Conservation (phyloP, 2,113 vertebrate species). For the Proterorhinus semilunaris region DNA sequence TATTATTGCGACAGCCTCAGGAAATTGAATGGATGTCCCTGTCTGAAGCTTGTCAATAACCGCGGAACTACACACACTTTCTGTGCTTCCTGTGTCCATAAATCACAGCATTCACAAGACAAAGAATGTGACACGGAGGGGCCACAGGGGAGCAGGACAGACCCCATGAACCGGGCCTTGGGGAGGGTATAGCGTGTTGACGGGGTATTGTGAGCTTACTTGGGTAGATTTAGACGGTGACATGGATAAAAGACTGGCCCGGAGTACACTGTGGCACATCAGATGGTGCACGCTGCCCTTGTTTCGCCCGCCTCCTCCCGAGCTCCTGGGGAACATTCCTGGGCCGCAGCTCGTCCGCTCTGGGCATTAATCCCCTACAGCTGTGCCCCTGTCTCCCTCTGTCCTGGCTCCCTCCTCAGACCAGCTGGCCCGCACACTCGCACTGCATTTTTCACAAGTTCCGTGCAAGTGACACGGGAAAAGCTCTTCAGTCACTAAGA, state of each 20-base stretch:
- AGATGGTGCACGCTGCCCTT: slow-evolving; percentile 73
- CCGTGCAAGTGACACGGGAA: slow-evolving; percentile 92
- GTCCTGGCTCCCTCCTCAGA: slow-evolving; percentile 69
- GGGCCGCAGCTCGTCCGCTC: slow-evolving; percentile 81
- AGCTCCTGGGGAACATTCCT: slow-evolving; percentile 87
- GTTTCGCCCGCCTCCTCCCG: slow-evolving; percentile 69
- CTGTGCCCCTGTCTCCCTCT: slow-evolving; percentile 82
- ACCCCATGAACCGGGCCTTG: slow-evolving; percentile 45
- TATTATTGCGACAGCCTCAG: slow-evolving; percentile 34
- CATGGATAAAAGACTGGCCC: slow-evolving; percentile 43
- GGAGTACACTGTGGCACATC: slow-evolving; percentile 59
- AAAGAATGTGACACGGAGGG: slow-evolving; percentile 64
- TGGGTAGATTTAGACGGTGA: slow-evolving; percentile 45
- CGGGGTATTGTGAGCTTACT: slow-evolving; percentile 6
- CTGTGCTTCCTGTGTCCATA: slow-evolving; percentile 59
- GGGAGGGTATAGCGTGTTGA: slow-evolving; percentile 6
- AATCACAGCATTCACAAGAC: slow-evolving; percentile 61
- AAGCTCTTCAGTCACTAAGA: slow-evolving; percentile 60
- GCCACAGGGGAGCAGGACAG: slow-evolving; percentile 67
- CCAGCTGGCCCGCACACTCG: slow-evolving; percentile 78
- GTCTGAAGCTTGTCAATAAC: slow-evolving; percentile 32
- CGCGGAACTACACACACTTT: slow-evolving; percentile 45
- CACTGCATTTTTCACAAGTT: slow-evolving; percentile 94
- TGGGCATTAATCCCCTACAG: slow-evolving; percentile 97
- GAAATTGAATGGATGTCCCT: slow-evolving; percentile 37